phyloP scores from a whole-genome alignment of 1,140 invertebrate species.

The Olivierus martensii region DNA sequence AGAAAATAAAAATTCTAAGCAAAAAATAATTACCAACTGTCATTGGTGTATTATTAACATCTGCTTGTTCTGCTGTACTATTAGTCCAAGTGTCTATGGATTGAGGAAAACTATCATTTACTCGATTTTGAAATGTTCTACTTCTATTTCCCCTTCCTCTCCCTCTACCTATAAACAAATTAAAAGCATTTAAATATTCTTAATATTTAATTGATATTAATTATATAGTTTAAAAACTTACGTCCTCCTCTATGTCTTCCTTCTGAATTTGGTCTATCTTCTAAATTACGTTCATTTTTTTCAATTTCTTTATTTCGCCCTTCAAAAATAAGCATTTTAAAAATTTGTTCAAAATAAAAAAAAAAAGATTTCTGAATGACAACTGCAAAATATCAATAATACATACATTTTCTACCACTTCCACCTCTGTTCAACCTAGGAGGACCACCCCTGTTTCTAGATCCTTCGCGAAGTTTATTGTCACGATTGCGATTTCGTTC shows the following conservation, averaged over 20 bases:
- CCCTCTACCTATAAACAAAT: slow-evolving; percentile 25
- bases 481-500: slow-evolving; percentile 22
- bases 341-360: background rate
- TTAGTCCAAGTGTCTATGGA: slow-evolving; percentile 49
- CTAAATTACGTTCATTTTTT: slow-evolving; percentile 43
- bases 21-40: slow-evolving; percentile 19
- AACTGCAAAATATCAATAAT: background rate
- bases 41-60: slow-evolving; percentile 16
- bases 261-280: slow-evolving; percentile 30
- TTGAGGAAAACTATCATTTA: slow-evolving; percentile 20
- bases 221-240: background rate
- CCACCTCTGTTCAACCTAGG: slow-evolving; percentile 10
- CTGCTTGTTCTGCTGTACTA: slow-evolving; percentile 30
- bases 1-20: no score
- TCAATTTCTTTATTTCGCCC: slow-evolving; percentile 44
- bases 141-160: slow-evolving; percentile 40
- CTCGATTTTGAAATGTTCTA: slow-evolving; percentile 20
- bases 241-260: slow-evolving; percentile 13
- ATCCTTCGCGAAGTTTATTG: slow-evolving; percentile 12
- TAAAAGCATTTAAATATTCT: background rate
- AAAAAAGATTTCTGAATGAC: background rate
- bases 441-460: slow-evolving; percentile 29
- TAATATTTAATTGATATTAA: background rate
- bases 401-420: slow-evolving; percentile 11
- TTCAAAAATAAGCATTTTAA: slow-evolving; percentile 19